Evolutionary conservation across 1,140 invertebrate genomes (phyloP).

Genomic region (Drosophila willistoni): DNA sequence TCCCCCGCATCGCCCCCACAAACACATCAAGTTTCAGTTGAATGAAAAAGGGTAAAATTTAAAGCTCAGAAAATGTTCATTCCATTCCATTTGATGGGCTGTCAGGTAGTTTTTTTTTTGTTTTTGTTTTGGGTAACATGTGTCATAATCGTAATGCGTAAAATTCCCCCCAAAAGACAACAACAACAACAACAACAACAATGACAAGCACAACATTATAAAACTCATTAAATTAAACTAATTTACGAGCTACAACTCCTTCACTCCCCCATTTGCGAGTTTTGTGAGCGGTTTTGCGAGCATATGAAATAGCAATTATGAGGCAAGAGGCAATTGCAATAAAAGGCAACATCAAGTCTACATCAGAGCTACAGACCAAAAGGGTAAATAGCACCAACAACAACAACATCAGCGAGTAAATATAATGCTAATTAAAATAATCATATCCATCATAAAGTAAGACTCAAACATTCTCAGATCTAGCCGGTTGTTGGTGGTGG

Average conservation of each 20-base stretch:
- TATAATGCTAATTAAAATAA: slow-evolving; percentile 82
- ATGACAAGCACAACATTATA: slow-evolving; percentile 35
- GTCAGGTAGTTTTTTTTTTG: slow-evolving; percentile 23
- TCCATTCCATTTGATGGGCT: slow-evolving; percentile 56
- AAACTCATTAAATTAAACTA: slow-evolving; percentile 81
- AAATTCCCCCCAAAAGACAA: slow-evolving; percentile 3
- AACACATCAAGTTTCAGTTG: no score
- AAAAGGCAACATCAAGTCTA: slow-evolving; percentile 8
- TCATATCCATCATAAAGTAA: slow-evolving; percentile 77
- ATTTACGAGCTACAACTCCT: slow-evolving; percentile 50
- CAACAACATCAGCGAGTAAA: slow-evolving; percentile 46
- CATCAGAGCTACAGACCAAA: neutral
- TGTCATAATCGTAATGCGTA: slow-evolving; percentile 74
- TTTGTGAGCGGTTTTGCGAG: slow-evolving; percentile 51
- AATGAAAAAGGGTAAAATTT: no score
- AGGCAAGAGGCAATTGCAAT: slow-evolving; percentile 55
- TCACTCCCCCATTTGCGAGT: no score
- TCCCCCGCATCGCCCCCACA: no score
- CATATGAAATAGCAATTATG: slow-evolving; percentile 79
- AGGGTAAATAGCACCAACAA: slow-evolving; percentile 46
- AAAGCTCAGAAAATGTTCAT: slow-evolving; percentile 8
- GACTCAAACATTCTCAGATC: neutral
- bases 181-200: neutral
- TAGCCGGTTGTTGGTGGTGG: neutral
- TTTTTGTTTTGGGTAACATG: slow-evolving; percentile 52